Base-by-base conservation (phyloP, 2,888 invertebrate genomes). In the Bombylius discolor region DNA sequence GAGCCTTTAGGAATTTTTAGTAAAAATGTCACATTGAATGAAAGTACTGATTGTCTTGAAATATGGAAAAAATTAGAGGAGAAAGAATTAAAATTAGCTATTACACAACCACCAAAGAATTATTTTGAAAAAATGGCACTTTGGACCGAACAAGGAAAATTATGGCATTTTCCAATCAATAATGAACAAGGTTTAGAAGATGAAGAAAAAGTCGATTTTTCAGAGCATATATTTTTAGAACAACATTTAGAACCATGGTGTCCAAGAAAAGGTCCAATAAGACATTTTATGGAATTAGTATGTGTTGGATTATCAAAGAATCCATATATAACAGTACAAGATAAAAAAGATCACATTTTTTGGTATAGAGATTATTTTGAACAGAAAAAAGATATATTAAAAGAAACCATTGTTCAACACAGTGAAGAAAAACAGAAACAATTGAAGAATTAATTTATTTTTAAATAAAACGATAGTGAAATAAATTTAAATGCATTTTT, bases 241-340 rank as follows among this genome's bases (percentile, higher is more conserved):
- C 77, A 82, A 14, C 84, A 90, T 68, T 77, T 98, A 14, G 85
- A 88, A 64, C 82, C 79, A 1, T 93, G 93, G 89, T 97, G 98
- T 69, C 97, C 98, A 0, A 79, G 77, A 49, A 83, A 79, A 63
- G 98, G 97, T 0, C 97, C 98, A 0, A 79, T 99, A 61, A 80
- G 94, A 8, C 92, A 97, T 72, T 99, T 95, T 70, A 98, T 99
- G 98, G 96, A 99, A 67, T 77, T 98, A 7, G 96, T 98, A 0
- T 87, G 89, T 63, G 82, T 87, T 0, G 98, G 97, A 6, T 78
- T 99, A 1, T 93, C 95, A 0, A 95, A 95, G 73, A 99, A 98
- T 76, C 86, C 93, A 0, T 92, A 89, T 72, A 79, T 97, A 65
- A 89, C 89, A 0, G 90, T 87, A 0, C 73, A 84, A 61, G 89